Evolutionary conservation across 2,797 vertebrate species (phyloP).

Genomic region (Trematomus bernacchii): DNA sequence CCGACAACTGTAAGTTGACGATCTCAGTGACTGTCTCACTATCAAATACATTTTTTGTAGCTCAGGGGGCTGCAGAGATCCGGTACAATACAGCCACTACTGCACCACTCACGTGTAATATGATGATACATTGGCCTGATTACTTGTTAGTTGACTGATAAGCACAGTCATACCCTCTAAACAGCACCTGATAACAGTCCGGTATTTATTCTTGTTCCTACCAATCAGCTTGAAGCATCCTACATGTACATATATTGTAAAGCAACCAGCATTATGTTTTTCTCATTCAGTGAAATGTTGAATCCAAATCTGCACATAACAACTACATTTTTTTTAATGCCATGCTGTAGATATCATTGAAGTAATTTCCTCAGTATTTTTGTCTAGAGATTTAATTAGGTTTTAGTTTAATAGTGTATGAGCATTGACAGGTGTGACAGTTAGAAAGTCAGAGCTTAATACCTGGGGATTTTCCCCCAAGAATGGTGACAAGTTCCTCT

Average conservation of each 20-base stretch:
- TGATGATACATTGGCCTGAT: background rate
- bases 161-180: background rate
- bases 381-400: too few species aligned
- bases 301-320: background rate
- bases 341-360: too few species aligned
- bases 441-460: background rate
- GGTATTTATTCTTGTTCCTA: background rate
- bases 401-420: too few species aligned
- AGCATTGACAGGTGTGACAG: too few species aligned
- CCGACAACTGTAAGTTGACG: background rate
- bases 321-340: too few species aligned
- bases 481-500: background rate
- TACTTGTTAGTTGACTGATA: background rate
- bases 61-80: slow-evolving; percentile 5
- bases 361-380: too few species aligned
- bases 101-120: background rate
- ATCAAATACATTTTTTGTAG: background rate
- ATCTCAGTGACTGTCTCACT: background rate
- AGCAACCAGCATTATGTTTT: background rate
- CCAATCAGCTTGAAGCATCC: background rate
- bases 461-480: background rate
- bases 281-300: background rate
- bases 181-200: background rate
- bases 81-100: background rate
- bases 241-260: background rate